Evolutionary conservation across 2,113 vertebrate genomes (phyloP).

Genomic region (Mesembrinibis cayennensis): DNA sequence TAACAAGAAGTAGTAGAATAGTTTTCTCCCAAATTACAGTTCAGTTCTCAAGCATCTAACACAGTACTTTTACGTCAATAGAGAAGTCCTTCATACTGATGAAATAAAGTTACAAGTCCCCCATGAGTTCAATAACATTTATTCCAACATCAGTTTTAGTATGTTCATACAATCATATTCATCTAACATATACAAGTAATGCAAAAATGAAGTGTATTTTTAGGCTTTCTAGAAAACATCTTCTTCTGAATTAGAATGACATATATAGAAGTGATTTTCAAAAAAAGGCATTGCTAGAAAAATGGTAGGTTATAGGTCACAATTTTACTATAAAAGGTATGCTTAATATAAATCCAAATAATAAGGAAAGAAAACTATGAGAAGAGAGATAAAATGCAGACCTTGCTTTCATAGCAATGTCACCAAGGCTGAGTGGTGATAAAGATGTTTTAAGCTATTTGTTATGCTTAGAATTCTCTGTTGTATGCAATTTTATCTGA

Average conservation of each 20-base stretch:
- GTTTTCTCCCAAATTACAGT: not conserved
- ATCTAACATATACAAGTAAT: not conserved
- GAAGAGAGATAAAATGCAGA: not conserved
- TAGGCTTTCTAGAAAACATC: not conserved
- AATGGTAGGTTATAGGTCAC: not conserved
- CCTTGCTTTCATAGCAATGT: not conserved
- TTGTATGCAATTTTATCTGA: not conserved
- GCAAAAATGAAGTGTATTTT: not conserved
- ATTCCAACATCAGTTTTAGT: not conserved
- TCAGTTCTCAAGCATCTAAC: not conserved
- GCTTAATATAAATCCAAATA: not conserved
- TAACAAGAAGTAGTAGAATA: not conserved
- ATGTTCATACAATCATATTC: not conserved
- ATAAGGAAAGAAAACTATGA: not conserved
- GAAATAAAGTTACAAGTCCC: not conserved
- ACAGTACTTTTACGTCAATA: not conserved
- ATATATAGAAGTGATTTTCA: not conserved
- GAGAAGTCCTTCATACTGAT: not conserved
- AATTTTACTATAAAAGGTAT: not conserved
- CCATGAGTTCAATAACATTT: not conserved
- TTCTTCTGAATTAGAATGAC: not conserved
- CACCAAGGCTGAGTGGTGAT: not conserved
- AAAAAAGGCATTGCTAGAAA: not conserved
- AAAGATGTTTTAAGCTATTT: not conserved
- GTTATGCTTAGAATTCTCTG: not conserved